Conservation (phyloP, 2,888 invertebrate genomes). For the Stenotaenia linearis region DNA sequence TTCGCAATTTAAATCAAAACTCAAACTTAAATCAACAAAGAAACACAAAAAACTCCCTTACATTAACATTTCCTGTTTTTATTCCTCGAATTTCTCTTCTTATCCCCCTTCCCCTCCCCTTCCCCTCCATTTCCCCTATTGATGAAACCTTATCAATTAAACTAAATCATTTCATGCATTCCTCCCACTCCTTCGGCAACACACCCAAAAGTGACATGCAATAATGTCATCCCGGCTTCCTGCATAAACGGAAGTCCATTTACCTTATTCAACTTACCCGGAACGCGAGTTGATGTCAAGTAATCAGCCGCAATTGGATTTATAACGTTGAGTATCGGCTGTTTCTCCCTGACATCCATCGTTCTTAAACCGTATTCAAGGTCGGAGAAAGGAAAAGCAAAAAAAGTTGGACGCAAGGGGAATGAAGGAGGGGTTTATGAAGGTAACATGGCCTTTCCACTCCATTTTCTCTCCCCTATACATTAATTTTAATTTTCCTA, state of each 20-base stretch:
- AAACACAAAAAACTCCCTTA: too few relatives aligned
- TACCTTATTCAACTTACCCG: background rate
- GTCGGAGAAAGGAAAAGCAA: background rate
- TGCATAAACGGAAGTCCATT: background rate
- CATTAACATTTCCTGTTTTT: background rate
- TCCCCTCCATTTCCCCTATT: background rate
- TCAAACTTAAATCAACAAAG: too few relatives aligned
- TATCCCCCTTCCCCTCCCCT: background rate
- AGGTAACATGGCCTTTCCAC: background rate
- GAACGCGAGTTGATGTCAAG: background rate
- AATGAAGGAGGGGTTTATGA: background rate
- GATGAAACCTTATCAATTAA: background rate
- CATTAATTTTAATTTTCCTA: background rate
- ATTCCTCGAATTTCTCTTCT: background rate
- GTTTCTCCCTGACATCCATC: constrained; percentile 12
- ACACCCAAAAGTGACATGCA: background rate
- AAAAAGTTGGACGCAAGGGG: background rate
- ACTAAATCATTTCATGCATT: background rate
- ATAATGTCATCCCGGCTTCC: background rate
- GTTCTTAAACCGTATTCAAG: constrained; percentile 9
- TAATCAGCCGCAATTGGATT: constrained; percentile 9
- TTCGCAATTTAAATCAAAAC: too few relatives aligned
- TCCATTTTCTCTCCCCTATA: background rate
- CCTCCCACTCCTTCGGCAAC: background rate
- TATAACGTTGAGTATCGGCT: background rate